Conservation (phyloP, 1,140 invertebrate genomes). For the Hyles euphorbiae region DNA sequence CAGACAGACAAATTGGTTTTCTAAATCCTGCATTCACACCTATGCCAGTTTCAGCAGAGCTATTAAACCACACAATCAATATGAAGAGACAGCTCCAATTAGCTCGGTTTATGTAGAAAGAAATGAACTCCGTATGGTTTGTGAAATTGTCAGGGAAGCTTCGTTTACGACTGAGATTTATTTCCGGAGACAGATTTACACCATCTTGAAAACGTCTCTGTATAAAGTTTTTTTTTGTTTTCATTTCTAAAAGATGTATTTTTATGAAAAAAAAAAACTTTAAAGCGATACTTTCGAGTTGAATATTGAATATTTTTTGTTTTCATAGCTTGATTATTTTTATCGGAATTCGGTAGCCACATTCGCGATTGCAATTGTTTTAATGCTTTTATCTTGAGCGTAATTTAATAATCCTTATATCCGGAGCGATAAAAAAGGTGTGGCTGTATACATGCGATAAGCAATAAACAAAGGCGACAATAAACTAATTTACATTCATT, state of each 20-base stretch:
- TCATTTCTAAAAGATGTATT: not conserved
- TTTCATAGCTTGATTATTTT: too few relatives aligned
- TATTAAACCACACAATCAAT: not conserved
- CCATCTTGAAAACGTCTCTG: too few relatives aligned
- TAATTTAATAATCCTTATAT: too few relatives aligned
- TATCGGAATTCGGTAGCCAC: too few relatives aligned
- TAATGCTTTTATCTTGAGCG: too few relatives aligned
- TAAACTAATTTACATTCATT: too few relatives aligned
- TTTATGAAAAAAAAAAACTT: not conserved
- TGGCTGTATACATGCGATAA: too few relatives aligned
- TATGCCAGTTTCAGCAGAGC: constrained; percentile 12
- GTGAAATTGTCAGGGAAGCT: constrained; percentile 21
- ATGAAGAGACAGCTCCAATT: not conserved
- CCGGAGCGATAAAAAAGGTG: too few relatives aligned
- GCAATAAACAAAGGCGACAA: too few relatives aligned
- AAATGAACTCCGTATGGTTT: constrained; percentile 24
- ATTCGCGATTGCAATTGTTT: too few relatives aligned
- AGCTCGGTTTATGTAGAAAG: constrained; percentile 5
- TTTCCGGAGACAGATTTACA: constrained; percentile 5
- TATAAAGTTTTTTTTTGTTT: not conserved
- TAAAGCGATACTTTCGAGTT: too few relatives aligned
- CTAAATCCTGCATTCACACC: constrained; percentile 22
- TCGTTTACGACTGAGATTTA: constrained; percentile 20
- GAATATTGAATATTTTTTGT: too few relatives aligned
- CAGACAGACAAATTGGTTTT: constrained; percentile 55